Base-by-base conservation (phyloP, 1,140 invertebrate species). In the Augochlora pura region DNA sequence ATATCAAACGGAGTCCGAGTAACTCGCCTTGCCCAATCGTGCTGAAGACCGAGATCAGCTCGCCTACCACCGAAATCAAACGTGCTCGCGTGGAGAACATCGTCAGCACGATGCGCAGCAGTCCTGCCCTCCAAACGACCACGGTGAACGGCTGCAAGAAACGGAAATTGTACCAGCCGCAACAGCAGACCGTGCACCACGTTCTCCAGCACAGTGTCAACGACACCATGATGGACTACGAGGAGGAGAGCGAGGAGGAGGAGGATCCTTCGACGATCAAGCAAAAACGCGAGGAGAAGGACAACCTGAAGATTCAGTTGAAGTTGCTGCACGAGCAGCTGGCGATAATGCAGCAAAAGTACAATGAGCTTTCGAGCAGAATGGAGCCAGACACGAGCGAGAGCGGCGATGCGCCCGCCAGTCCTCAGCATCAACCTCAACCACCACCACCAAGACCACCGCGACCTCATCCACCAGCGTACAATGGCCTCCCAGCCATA, bases 101-200 rank as follows among this genome's bases (percentile, higher is more conserved):
- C 81, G 97, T 98, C 68, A 97, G 96, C 69, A 97, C 96, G 66
- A 98, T 98, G 96, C 94, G 97, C 76, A 96, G 96, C 84, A 97
- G 97, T 87, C 96, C 97, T 10, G 95, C 95, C 38, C 94, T 96
- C 23, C 94, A 94, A 85, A 93, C 95, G 57, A 94, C 94, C 8
- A 94, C 95, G 91, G 97, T 97, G 73, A 98, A 97, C 91, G 98
- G 97, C 60, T 99, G 97, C 93, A 98, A 98, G 91, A 99, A 99
- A 93, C 95, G 98, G 27, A 99, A 99, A 92, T 94, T 99, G n/a
- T 99, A 99, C 90, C 97, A 99, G 87, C 98, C 98, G 1, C 97
- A 98, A 90, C 98, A 99, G 88, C 97, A 98, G 90, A 92, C 91
- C 8, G 91, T 91, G 27, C 92, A 93, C 80, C 92, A 92, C 76